Percentiles rank a stretch among this genome's conserved stretches.
Conservation (phyloP, 2,888 invertebrate genomes). For the Dastarcus helophoroides region DNA sequence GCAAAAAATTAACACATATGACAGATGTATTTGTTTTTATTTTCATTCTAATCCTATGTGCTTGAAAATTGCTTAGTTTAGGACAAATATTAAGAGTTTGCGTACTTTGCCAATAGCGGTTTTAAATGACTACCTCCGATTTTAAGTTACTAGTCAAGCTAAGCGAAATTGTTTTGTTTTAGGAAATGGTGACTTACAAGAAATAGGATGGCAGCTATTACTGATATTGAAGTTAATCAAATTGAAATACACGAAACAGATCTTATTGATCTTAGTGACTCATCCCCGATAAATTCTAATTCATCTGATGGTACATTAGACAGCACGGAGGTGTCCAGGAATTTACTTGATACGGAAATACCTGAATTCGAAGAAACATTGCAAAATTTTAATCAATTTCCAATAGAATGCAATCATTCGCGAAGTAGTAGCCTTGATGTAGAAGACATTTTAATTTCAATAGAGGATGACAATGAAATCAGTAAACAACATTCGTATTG, state of each 20-base stretch:
- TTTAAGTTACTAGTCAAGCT: no score
- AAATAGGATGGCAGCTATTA: slow-evolving; percentile 13
- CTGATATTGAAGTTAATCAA: no score
- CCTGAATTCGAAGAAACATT: slow-evolving; percentile 31
- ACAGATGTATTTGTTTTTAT: no score
- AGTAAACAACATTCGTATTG: no score
- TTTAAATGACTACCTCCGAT: no score
- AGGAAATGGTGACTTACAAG: slow-evolving; percentile 23
- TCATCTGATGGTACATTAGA: slow-evolving; percentile 11
- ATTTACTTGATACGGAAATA: slow-evolving; percentile 32
- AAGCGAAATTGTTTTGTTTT: no score
- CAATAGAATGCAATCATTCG: slow-evolving; percentile 7
- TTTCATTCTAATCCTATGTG: no score
- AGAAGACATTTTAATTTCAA: slow-evolving; percentile 33
- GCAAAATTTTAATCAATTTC: slow-evolving; percentile 20
- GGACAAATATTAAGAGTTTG: no score
- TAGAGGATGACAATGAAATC: slow-evolving; percentile 26
- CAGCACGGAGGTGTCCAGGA: slow-evolving; percentile 20
- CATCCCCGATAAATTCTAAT: slow-evolving; percentile 27
- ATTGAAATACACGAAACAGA: slow-evolving; percentile 19
- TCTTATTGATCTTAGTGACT: slow-evolving; percentile 30
- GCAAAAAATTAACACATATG: no score
- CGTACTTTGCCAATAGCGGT: no score
- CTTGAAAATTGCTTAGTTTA: no score
- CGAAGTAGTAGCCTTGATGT: slow-evolving; percentile 26